Conservation (phyloP, 2,797 vertebrate species). For the Pseudochirops cupreus region DNA sequence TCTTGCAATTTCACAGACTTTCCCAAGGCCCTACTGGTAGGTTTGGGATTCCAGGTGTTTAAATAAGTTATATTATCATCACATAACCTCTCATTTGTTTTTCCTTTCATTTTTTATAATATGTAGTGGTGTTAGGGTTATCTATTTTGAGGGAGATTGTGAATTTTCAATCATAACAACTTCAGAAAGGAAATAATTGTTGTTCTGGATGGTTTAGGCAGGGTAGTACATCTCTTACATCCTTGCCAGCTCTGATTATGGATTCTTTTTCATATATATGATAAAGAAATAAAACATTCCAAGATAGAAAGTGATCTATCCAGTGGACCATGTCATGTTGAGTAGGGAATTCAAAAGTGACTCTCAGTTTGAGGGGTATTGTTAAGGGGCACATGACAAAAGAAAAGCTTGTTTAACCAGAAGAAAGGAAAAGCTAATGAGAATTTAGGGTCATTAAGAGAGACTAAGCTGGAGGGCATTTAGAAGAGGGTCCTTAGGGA, state of each 20-base stretch:
- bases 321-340: not conserved
- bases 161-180: not conserved
- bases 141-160: slow-evolving; percentile 6
- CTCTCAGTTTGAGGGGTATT: not conserved
- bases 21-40: not conserved
- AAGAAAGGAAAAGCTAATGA: not conserved
- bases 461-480: not conserved
- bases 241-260: slow-evolving; percentile 5
- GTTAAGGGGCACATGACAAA: not conserved
- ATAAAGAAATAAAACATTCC: slow-evolving; percentile 38
- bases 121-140: not conserved
- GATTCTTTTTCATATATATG: not conserved
- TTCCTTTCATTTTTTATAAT: not conserved
- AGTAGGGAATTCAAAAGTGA: not conserved
- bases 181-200: not conserved
- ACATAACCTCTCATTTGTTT: not conserved
- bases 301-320: slow-evolving; percentile 20
- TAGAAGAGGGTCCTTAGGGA: not conserved
- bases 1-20: not conserved
- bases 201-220: not conserved
- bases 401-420: not conserved
- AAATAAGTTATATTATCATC: not conserved
- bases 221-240: not conserved
- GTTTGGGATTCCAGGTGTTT: not conserved
- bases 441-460: not conserved